Evolutionary conservation across 2,888 invertebrate species (phyloP).

Genomic region (Ophion ventricosus): DNA sequence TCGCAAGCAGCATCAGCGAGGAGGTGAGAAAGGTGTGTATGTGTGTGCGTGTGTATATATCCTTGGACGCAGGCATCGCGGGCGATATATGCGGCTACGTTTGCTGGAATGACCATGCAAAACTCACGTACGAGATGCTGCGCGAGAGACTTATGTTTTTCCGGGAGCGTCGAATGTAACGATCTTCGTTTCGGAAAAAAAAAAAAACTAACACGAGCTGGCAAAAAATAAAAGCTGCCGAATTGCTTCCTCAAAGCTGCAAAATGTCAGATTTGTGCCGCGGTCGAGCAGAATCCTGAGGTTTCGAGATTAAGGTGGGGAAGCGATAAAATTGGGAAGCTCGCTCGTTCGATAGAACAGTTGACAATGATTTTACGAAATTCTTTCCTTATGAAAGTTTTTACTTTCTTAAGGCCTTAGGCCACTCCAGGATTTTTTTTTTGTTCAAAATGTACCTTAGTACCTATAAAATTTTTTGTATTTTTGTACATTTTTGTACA

Average conservation of each 20-base stretch:
- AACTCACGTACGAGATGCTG: constrained; percentile 44
- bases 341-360: too few relatives aligned
- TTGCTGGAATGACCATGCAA: constrained; percentile 51
- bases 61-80: constrained; percentile 3
- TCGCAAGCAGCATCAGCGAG: constrained; percentile 32
- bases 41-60: constrained; percentile 28
- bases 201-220: neutral
- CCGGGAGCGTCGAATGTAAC: constrained; percentile 50
- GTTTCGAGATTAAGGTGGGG: too few relatives aligned
- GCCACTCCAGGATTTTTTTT: too few relatives aligned
- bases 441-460: too few relatives aligned
- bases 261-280: neutral
- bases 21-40: constrained; percentile 56
- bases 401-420: too few relatives aligned
- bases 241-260: neutral
- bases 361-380: too few relatives aligned
- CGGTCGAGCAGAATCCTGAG: too few relatives aligned
- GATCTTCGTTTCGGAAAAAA: constrained; percentile 9
- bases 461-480: too few relatives aligned
- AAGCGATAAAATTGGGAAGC: too few relatives aligned
- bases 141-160: constrained; percentile 34
- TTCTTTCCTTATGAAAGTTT: too few relatives aligned
- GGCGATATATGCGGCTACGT: constrained; percentile 11
- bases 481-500: too few relatives aligned
- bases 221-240: neutral